Conservation (phyloP, 2,113 vertebrate species). For the Cygnus buccinator region DNA sequence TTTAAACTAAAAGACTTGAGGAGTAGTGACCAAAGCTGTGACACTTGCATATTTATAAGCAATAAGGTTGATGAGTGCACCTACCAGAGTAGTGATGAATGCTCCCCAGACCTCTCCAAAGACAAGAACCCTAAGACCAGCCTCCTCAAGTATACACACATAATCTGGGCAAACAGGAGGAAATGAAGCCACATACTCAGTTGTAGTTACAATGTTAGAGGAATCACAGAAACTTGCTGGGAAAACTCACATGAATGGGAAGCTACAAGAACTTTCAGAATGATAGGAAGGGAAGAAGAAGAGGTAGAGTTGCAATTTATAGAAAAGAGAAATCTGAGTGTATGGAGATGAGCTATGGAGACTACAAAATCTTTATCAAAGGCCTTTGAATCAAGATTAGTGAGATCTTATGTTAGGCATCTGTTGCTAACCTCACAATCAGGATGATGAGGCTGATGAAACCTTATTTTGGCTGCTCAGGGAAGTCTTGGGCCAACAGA, state of each 20-base stretch:
- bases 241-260: not conserved
- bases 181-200: not conserved
- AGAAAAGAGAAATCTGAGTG: not conserved
- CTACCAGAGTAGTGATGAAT: not conserved
- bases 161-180: not conserved
- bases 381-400: not conserved
- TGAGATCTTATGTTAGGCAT: not conserved
- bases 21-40: not conserved
- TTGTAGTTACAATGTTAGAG: not conserved
- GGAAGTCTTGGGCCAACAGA: not conserved
- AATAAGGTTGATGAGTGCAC: rapidly evolving
- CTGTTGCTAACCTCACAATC: not conserved
- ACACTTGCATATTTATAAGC: not conserved
- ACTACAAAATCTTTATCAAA: not conserved
- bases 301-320: not conserved
- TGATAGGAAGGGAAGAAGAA: not conserved
- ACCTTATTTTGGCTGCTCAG: not conserved
- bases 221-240: not conserved
- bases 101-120: not conserved
- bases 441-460: rapidly evolving
- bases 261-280: not conserved
- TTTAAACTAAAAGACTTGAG: not conserved
- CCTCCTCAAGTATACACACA: not conserved
- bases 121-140: not conserved
- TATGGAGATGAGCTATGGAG: not conserved